phyloP scores from a whole-genome alignment of 2,113 vertebrate species.

The Edolisoma coerulescens region DNA sequence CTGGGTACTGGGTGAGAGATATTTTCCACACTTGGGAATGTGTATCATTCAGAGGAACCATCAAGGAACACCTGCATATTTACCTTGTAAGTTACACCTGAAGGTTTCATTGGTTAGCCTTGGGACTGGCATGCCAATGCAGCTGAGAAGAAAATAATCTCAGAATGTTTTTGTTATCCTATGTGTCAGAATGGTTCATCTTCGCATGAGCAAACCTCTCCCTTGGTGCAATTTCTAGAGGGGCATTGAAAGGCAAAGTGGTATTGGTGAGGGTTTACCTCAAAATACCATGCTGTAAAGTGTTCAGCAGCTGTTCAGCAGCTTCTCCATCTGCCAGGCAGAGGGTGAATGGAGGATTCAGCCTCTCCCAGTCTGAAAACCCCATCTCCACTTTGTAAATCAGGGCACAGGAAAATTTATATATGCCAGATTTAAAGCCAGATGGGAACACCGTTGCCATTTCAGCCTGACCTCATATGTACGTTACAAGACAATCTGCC shows the following conservation, averaged over 20 bases:
- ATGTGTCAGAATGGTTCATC: accelerated
- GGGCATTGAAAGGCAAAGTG: neutral
- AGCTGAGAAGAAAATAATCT: neutral
- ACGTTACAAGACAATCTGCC: neutral
- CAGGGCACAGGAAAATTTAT: neutral
- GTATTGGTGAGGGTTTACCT: neutral
- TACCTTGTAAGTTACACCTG: neutral
- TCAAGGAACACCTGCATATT: neutral
- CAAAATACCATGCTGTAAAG: neutral
- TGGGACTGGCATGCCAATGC: neutral
- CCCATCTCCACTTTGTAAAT: neutral
- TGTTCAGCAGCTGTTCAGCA: neutral
- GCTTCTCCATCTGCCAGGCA: neutral
- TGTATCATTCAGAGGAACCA: neutral
- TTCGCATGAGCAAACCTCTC: neutral
- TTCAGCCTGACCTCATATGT: neutral
- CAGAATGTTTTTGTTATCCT: neutral
- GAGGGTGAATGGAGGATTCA: neutral
- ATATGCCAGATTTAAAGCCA: neutral
- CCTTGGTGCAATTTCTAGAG: neutral
- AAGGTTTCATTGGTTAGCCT: neutral
- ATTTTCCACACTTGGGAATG: neutral
- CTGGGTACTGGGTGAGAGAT: slow-evolving; percentile 1
- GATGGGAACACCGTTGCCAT: accelerated
- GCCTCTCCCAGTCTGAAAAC: neutral